A percentile compares a stretch with the other conserved stretches of the same genome.
These are phyloP conservation scores for Pogoniulus pusillus DNA, from an alignment of 2,797 vertebrate species.

Conservation along the genomic window DNA sequence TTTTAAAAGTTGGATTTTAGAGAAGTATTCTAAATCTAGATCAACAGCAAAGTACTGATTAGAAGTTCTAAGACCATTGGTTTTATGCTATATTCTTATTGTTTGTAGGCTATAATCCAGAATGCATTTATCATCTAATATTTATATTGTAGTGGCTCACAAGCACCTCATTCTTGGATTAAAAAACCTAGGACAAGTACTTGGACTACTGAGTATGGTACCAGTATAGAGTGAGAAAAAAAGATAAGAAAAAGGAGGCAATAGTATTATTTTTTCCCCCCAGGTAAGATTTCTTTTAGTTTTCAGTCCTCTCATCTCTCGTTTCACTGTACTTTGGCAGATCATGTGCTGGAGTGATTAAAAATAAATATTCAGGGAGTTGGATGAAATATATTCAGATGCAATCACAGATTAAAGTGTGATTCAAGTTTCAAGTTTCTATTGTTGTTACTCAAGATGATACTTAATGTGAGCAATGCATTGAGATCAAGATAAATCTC, in stretches of 20 bases:
- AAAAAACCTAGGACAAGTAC: background rate
- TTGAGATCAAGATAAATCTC: slow-evolving; percentile 5
- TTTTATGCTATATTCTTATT: background rate
- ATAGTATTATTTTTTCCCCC: background rate
- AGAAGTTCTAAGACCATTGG: background rate
- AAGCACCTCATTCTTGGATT: background rate
- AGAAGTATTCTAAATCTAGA: background rate
- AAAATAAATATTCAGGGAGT: slow-evolving; percentile 28
- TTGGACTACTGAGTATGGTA: background rate
- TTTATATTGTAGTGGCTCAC: background rate
- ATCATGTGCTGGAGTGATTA: background rate
- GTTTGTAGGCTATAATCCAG: background rate
- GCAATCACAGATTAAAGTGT: slow-evolving; percentile 26
- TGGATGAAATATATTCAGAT: slow-evolving; percentile 20
- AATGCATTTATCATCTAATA: background rate
- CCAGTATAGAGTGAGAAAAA: background rate
- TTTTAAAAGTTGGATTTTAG: background rate
- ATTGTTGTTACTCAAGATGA: slow-evolving; percentile 20
- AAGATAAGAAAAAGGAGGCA: background rate
- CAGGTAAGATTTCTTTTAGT: background rate
- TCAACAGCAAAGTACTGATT: background rate
- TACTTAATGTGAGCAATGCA: slow-evolving; percentile 10
- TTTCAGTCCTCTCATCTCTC: background rate
- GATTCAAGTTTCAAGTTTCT: slow-evolving; percentile 38
- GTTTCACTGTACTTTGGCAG: background rate